These are phyloP conservation scores for Polypedilum vanderplanki DNA, from an alignment of 1,140 invertebrate species.

Conservation along the genomic window DNA sequence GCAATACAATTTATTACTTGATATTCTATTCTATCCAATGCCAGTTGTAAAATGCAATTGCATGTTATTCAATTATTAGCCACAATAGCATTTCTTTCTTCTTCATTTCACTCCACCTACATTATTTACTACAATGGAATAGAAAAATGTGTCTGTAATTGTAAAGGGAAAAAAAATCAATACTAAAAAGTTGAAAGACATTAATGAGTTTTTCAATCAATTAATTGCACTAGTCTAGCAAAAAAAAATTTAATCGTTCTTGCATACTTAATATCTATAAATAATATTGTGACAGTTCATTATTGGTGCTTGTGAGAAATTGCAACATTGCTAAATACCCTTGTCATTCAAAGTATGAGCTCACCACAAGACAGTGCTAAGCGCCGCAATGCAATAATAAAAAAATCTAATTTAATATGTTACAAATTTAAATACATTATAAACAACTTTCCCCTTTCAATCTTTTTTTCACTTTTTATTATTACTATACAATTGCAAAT, in stretches of 20 bases:
- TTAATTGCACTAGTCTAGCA: too few species aligned
- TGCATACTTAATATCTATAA: too few species aligned
- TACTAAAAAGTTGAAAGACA: too few species aligned
- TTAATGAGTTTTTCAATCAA: too few species aligned
- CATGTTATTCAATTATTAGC: slow-evolving; percentile 19
- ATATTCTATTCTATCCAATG: neutral
- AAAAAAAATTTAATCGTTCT: too few species aligned
- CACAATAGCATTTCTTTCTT: neutral
- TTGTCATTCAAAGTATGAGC: neutral
- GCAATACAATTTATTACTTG: neutral
- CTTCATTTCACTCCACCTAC: slow-evolving; percentile 7
- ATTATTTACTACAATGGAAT: neutral
- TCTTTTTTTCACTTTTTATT: neutral
- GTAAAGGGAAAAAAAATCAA: too few species aligned
- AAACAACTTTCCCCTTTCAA: neutral
- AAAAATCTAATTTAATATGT: slow-evolving; percentile 32
- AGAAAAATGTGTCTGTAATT: neutral
- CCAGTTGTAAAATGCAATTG: slow-evolving; percentile 2
- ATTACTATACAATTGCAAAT: neutral
- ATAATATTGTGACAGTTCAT: too few species aligned
- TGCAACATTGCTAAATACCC: neutral
- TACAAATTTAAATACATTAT: slow-evolving; percentile 4
- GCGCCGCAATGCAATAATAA: neutral
- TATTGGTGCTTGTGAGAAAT: too few species aligned
- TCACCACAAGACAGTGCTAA: slow-evolving; percentile 5